Evolutionary conservation across 2,797 vertebrate species (phyloP).

Genomic region (Valencia hispanica): DNA sequence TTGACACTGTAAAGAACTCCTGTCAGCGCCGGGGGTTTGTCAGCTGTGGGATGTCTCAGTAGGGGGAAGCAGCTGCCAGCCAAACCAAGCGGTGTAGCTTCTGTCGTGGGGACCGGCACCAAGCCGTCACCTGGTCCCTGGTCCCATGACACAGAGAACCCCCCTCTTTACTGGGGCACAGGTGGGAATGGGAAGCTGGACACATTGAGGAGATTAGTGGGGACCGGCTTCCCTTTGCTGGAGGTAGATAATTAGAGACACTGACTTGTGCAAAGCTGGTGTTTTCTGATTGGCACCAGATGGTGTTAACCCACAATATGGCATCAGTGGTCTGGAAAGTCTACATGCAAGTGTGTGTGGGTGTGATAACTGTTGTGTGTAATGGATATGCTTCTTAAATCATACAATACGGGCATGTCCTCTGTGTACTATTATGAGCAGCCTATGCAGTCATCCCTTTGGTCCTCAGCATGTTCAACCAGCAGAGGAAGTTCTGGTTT

Average conservation of each 20-base stretch:
- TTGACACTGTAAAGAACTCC: conserved; percentile 85
- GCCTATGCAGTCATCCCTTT: conserved; percentile 58
- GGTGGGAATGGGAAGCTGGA: conserved; percentile 84
- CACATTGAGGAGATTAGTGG: conserved; percentile 85
- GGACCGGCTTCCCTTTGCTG: conserved; percentile 74
- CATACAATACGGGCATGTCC: conserved; percentile 76
- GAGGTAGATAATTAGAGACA: conserved; percentile 83
- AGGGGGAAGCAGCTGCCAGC: conserved; percentile 85
- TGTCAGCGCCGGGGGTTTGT: conserved; percentile 79
- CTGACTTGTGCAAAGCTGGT: conserved; percentile 84
- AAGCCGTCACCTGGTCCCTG: conserved; percentile 77
- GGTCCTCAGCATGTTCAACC: conserved; percentile 63
- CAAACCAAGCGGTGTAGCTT: conserved; percentile 72
- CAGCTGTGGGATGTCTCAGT: conserved; percentile 85
- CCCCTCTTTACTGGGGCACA: conserved; percentile 76
- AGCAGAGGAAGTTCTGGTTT: conserved; percentile 46
- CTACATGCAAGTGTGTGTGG: conserved; percentile 19
- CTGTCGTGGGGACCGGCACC: conserved; percentile 65
- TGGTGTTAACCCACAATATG: conserved; percentile 77
- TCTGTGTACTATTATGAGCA: conserved; percentile 70
- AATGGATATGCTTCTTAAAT: conserved; percentile 79
- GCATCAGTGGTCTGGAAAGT: conserved; percentile 60
- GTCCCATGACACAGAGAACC: conserved; percentile 72
- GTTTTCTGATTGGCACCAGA: conserved; percentile 85
- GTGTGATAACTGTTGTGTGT: conserved; percentile 58